A percentile compares a stretch with the other conserved stretches of the same genome.
Evolutionary conservation across 2,888 invertebrate genomes (phyloP).

Genomic region (Pammene aurita): DNA sequence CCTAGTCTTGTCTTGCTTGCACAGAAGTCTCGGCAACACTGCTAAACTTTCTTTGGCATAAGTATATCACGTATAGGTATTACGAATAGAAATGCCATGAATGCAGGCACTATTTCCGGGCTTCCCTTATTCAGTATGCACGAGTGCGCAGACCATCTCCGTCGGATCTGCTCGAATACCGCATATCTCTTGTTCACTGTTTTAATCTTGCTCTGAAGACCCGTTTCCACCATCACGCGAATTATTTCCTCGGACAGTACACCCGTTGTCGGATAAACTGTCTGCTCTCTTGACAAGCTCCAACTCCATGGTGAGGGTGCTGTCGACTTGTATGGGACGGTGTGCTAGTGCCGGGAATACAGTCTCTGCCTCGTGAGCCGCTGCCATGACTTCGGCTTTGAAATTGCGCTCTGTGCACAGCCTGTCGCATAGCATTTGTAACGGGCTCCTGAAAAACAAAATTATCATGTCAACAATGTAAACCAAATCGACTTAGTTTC

Average conservation of each 20-base stretch:
- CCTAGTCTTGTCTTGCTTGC: too few species aligned
- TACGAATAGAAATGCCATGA: too few species aligned
- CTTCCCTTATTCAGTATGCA: too few species aligned
- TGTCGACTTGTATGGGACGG: slow-evolving; percentile 14
- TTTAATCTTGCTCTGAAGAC: not conserved
- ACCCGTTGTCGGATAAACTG: not conserved
- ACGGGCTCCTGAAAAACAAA: slow-evolving; percentile 13
- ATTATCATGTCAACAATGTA: not conserved
- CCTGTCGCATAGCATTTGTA: slow-evolving; percentile 18
- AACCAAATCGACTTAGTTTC: not conserved
- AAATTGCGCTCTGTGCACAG: slow-evolving; percentile 7
- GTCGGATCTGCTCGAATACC: too few species aligned
- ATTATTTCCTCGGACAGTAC: not conserved
- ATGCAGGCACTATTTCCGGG: too few species aligned
- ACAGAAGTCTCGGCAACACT: too few species aligned
- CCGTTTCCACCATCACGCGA: not conserved
- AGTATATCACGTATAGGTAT: too few species aligned
- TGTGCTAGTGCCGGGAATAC: slow-evolving; percentile 1
- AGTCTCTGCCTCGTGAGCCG: slow-evolving; percentile 4
- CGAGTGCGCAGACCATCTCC: too few species aligned
- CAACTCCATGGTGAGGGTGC: slow-evolving; percentile 7
- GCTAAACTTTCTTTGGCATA: too few species aligned
- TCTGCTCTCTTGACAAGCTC: slow-evolving; percentile 7
- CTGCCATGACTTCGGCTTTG: slow-evolving; percentile 11
- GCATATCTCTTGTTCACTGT: too few species aligned